Percentiles rank a stretch among this genome's conserved stretches.
Conservation (phyloP, 1,140 invertebrate species). For the Eufriesea mexicana region DNA sequence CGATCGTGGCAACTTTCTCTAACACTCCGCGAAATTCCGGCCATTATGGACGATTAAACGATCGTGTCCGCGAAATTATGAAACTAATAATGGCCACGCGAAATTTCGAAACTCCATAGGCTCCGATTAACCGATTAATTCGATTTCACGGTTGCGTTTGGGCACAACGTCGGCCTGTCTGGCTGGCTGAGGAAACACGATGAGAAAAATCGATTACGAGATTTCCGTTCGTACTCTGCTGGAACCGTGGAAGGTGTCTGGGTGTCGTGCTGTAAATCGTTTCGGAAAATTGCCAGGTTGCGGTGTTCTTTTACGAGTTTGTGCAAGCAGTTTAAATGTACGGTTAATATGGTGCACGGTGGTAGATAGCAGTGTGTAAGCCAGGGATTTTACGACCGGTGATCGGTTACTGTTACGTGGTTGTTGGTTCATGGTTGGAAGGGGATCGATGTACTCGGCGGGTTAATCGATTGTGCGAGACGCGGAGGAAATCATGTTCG, state of each 20-base stretch:
- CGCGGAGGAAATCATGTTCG: no score
- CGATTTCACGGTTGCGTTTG: no score
- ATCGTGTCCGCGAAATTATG: neutral
- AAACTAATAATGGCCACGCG: neutral
- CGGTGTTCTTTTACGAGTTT: slow-evolving; percentile 13
- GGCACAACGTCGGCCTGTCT: no score
- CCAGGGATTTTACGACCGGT: neutral
- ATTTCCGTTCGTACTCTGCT: neutral
- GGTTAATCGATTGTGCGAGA: no score
- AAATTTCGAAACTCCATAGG: slow-evolving; percentile 17
- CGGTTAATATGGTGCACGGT: neutral
- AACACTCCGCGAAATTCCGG: neutral
- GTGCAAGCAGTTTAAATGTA: neutral
- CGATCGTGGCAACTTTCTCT: neutral
- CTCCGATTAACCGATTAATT: neutral
- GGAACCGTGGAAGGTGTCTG: neutral
- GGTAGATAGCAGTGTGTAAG: neutral
- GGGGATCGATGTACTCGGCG: no score
- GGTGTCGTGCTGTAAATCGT: neutral
- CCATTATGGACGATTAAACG: slow-evolving; percentile 5
- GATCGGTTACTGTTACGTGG: neutral
- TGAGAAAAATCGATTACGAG: neutral
- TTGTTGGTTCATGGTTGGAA: no score
- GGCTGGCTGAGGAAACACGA: neutral
- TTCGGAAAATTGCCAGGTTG: slow-evolving; percentile 5